Conservation (phyloP, 2,888 invertebrate species). For the Cosmopolites sordidus region DNA sequence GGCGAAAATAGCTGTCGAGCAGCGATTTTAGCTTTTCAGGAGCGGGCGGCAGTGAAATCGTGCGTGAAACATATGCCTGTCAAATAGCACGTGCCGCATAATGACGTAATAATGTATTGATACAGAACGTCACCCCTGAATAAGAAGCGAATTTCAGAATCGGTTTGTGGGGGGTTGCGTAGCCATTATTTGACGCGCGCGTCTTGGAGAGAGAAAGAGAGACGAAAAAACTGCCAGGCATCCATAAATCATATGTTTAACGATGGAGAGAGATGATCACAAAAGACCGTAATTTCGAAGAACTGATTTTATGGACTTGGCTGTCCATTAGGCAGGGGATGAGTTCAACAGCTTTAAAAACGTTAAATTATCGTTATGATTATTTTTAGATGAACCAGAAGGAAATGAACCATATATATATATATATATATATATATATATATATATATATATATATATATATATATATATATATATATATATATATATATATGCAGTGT, state of each 20-base stretch:
- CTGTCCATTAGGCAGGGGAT: not conserved
- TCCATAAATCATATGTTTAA: conserved; percentile 2
- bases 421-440: no score
- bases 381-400: no score
- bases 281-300: not conserved
- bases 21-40: not conserved
- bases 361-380: no score
- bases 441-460: no score
- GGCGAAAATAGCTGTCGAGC: not conserved
- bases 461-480: no score
- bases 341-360: no score
- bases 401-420: no score
- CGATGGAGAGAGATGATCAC: not conserved
- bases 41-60: conserved; percentile 41
- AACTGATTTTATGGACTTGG: not conserved
- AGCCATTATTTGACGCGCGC: not conserved
- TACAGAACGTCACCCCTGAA: conserved; percentile 31
- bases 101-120: conserved; percentile 51
- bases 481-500: no score
- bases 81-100: conserved; percentile 47
- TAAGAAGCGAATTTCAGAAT: conserved; percentile 19
- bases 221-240: no score
- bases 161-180: conserved; percentile 6
- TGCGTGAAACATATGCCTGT: conserved; percentile 49
- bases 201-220: not conserved